Evolutionary conservation across 2,113 vertebrate genomes (phyloP).

Genomic region (Sinocyclocheilus anshuiensis): DNA sequence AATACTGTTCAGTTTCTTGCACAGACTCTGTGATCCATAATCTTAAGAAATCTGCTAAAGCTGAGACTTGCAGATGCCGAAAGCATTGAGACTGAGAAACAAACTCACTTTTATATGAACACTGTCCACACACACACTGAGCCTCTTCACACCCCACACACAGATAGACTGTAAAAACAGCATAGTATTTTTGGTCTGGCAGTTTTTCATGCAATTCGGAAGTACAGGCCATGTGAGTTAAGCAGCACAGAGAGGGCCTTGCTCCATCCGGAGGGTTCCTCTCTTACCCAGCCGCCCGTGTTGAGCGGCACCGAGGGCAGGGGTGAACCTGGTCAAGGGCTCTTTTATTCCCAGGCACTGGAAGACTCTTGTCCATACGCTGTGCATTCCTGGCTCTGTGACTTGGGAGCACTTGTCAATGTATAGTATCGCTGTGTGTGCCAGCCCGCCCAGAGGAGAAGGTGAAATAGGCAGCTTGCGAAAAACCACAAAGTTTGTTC

Average conservation of each 20-base stretch:
- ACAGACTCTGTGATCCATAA: background rate
- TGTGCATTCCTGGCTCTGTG: conserved; percentile 27
- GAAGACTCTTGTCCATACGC: conserved; percentile 51
- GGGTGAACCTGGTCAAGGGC: conserved; percentile 57
- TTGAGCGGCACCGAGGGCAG: conserved; percentile 1
- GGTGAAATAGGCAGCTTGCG: conserved; percentile 76
- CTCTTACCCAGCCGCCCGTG: conserved; percentile 21
- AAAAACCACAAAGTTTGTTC: conserved; percentile 75
- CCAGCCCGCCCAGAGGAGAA: conserved; percentile 63
- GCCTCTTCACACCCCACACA: conserved; percentile 52
- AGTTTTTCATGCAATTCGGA: conserved; percentile 39
- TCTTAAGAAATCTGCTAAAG: background rate
- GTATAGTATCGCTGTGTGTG: conserved; percentile 57
- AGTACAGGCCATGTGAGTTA: conserved; percentile 11
- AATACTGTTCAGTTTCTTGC: no score
- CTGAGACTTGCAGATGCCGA: background rate
- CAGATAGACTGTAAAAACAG: conserved; percentile 61
- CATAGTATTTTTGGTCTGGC: conserved; percentile 62
- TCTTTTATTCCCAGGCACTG: conserved; percentile 62
- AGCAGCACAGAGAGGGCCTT: conserved; percentile 52
- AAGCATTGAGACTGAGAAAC: conserved; percentile 42
- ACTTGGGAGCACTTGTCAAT: conserved; percentile 60
- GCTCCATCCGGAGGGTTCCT: conserved; percentile 43
- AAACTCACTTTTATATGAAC: conserved; percentile 26
- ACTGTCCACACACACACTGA: conserved; percentile 48